Evolutionary conservation across 2,888 invertebrate genomes (phyloP).

Genomic region (Drosophila testacea): DNA sequence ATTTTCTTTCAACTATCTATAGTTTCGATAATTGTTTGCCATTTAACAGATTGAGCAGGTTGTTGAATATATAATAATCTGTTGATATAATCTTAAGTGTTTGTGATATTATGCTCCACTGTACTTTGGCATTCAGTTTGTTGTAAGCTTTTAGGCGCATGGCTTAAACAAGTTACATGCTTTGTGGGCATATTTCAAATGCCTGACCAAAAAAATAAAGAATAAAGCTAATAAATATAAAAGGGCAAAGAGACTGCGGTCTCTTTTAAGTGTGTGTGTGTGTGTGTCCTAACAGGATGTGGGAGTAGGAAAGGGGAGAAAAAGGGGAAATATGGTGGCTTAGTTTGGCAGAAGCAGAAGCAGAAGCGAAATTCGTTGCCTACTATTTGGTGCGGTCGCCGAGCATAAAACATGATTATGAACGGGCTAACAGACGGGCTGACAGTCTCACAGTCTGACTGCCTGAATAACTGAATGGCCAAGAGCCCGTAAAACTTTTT

Average conservation of each 20-base stretch:
- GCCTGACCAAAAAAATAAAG: conserved; percentile 19
- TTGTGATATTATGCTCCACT: conserved; percentile 24
- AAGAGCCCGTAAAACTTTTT: conserved; percentile 19
- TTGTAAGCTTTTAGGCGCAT: conserved; percentile 37
- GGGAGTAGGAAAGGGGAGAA: not conserved
- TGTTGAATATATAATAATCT: too few species aligned
- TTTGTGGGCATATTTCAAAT: conserved; percentile 47
- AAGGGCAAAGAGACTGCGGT: conserved; percentile 26
- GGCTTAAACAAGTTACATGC: conserved; percentile 45
- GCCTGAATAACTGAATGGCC: not conserved
- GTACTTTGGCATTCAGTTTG: conserved; percentile 13
- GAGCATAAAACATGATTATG: conserved; percentile 69
- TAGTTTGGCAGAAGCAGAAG: conserved; percentile 15
- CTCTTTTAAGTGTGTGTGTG: conserved; percentile 25
- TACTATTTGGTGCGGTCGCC: conserved; percentile 41
- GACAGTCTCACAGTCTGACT: not conserved
- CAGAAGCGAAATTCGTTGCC: conserved; percentile 37
- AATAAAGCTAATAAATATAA: conserved; percentile 53
- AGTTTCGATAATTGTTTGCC: too few species aligned
- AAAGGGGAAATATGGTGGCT: not conserved
- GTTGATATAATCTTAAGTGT: not conserved
- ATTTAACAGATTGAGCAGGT: too few species aligned
- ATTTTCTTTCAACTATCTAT: too few species aligned
- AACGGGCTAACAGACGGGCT: conserved; percentile 18
- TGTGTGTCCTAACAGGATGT: conserved; percentile 15